Percentiles rank a stretch among this genome's conserved stretches.
These are phyloP conservation scores for Hydrocynus forskahlii DNA, from an alignment of 2,797 vertebrate species.

Conservation along the genomic window DNA sequence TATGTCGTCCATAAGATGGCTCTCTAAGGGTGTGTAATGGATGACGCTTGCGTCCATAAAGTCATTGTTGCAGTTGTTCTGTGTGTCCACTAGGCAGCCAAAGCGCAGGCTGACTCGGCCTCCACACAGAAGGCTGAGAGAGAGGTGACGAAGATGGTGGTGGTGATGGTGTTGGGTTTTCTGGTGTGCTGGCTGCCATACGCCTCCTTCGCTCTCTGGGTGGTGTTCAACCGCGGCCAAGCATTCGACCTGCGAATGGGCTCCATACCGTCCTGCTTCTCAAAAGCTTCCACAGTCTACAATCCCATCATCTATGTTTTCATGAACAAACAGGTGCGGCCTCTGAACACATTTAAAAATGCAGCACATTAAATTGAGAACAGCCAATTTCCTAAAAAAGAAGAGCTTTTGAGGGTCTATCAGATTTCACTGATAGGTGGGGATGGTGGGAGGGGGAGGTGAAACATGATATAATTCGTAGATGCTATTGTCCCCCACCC, in stretches of 20 bases:
- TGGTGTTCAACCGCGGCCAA: constrained; percentile 71
- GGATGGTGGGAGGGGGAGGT: no score
- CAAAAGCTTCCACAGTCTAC: constrained; percentile 81
- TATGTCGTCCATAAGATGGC: background rate
- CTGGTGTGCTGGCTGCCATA: constrained; percentile 79
- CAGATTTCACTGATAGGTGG: no score
- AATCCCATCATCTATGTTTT: constrained; percentile 76
- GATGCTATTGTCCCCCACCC: no score
- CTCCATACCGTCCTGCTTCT: constrained; percentile 77
- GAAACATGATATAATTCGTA: no score
- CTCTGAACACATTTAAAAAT: background rate
- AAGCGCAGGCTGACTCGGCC: constrained; percentile 79
- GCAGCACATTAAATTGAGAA: background rate
- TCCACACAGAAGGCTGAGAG: constrained; percentile 81
- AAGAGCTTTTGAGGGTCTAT: background rate
- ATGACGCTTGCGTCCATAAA: background rate
- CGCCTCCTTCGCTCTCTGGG: constrained; percentile 73
- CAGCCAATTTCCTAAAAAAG: constrained; percentile 1
- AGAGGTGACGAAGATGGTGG: constrained; percentile 82
- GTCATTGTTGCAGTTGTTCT: background rate
- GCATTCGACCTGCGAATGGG: constrained; percentile 74
- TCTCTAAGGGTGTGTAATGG: background rate
- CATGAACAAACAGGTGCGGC: constrained; percentile 73
- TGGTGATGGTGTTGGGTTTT: constrained; percentile 81
- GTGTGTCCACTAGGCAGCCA: constrained; percentile 71